Conservation (phyloP, 2,113 vertebrate species). For the Gopherus flavomarginatus region DNA sequence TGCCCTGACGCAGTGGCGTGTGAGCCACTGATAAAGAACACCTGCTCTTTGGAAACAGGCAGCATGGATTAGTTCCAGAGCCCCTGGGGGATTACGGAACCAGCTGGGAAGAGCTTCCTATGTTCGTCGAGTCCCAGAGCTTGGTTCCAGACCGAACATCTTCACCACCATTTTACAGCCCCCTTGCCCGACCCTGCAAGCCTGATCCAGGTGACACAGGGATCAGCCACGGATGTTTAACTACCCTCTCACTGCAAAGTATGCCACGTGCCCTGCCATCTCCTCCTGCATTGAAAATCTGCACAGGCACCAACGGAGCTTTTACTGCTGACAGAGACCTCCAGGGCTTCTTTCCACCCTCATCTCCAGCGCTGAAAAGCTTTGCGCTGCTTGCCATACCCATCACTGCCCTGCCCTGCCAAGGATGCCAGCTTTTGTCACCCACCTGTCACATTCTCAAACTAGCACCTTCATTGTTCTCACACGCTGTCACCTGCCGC, state of each 20-base stretch:
- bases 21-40: neutral
- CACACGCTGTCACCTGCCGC: neutral
- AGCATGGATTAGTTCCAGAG: neutral
- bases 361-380: neutral
- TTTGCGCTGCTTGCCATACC: neutral
- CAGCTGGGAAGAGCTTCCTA: neutral
- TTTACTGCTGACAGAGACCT: neutral
- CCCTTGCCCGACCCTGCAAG: neutral
- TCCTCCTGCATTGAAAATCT: neutral
- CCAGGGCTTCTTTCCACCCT: neutral
- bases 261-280: neutral
- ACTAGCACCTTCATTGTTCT: neutral
- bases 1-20: neutral
- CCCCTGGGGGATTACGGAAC: neutral
- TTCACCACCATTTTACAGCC: neutral
- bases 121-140: neutral
- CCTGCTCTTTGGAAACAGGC: neutral
- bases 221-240: neutral
- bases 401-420: neutral
- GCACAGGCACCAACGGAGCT: neutral
- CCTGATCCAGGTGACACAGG: neutral
- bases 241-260: neutral
- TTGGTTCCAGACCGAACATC: neutral
- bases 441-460: neutral
- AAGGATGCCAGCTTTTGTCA: neutral